Base-by-base conservation (phyloP, 2,113 vertebrate species). In the Crypturellus undulatus region DNA sequence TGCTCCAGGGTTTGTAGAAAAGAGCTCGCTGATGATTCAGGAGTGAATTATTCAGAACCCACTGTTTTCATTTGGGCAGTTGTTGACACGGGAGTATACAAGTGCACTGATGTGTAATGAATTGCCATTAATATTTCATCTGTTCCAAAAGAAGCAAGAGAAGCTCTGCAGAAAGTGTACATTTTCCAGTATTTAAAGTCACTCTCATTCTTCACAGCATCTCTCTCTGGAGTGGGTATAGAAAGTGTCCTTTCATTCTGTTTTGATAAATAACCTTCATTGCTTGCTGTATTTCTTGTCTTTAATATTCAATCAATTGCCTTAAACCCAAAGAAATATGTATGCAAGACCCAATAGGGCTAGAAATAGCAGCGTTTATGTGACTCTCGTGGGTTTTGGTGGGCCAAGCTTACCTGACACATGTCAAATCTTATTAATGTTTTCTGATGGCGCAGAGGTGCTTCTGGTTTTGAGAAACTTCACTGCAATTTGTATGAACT, bases 51-150 rank as follows among this genome's bases (percentile, higher is more conserved):
- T 95, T 95, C 77, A 91, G 64, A 83, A 51, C 43, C 75, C 69
- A 45, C 40, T 42, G 58, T 91, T 97, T 92, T 95, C 79, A 58
- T 90, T 91, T 94, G 67, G 76, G 93, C 45, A 77, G 34, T 84
- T 91, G 93, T 84, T 88, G 83, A 79, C 77, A 69, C 49, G n/a
- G 64, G 65, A 95, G 38, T 87, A 58, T 78, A 89, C 78, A 91
- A 79, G 49, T 84, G 79, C 92, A 64, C 30, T 75, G 81, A n/a
- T 82, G 73, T 76, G 70, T 87, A 77, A 89, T 58, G 78, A 94
- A 90, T 90, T 67, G 54, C 21, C 47, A 70, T 96, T 36, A 96
- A 87, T 96, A 87, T 95, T 96, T 93, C 54, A 94, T 81, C 21
- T 18, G 40, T 25, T 88, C 79, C n/a, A 36, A 34, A 30, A 64